A percentile compares a stretch with the other conserved stretches of the same genome.
phyloP scores from a whole-genome alignment of 2,113 vertebrate species.

The Indicator maculatus region DNA sequence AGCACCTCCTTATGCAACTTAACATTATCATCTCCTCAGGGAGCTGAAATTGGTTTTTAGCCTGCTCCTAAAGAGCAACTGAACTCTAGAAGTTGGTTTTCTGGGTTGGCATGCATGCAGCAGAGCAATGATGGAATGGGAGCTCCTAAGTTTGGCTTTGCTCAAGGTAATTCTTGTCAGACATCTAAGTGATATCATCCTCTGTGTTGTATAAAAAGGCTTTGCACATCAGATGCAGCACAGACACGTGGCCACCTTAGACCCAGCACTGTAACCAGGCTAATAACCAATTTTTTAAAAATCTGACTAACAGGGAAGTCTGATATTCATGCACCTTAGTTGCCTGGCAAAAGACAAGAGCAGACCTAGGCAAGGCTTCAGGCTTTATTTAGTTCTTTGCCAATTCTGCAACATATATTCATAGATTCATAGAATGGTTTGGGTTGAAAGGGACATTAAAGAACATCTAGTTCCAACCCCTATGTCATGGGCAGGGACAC shows the following conservation, averaged over 20 bases:
- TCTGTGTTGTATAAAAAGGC: neutral
- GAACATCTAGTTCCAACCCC: too few species aligned
- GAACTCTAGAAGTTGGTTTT: neutral
- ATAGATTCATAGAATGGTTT: too few species aligned
- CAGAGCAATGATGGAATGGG: neutral
- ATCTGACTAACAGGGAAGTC: neutral
- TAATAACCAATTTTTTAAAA: neutral
- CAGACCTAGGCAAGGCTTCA: neutral
- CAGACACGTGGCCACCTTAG: neutral
- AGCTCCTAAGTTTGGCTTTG: neutral
- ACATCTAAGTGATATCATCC: fast-evolving
- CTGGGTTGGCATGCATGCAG: neutral
- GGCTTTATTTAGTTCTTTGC: neutral
- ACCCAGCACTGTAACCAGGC: neutral
- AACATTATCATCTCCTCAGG: neutral
- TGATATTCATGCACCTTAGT: neutral
- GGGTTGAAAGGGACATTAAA: too few species aligned
- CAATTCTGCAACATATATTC: neutral
- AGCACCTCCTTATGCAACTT: neutral
- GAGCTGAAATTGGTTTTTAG: neutral
- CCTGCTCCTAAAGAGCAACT: neutral
- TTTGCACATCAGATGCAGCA: neutral
- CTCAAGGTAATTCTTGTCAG: neutral
- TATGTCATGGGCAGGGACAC: too few species aligned
- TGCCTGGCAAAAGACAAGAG: neutral